Evolutionary conservation across 2,888 invertebrate species (phyloP), one percentile per base, ranked within the genome.

Genomic region (Cephus sareptanus): DNA sequence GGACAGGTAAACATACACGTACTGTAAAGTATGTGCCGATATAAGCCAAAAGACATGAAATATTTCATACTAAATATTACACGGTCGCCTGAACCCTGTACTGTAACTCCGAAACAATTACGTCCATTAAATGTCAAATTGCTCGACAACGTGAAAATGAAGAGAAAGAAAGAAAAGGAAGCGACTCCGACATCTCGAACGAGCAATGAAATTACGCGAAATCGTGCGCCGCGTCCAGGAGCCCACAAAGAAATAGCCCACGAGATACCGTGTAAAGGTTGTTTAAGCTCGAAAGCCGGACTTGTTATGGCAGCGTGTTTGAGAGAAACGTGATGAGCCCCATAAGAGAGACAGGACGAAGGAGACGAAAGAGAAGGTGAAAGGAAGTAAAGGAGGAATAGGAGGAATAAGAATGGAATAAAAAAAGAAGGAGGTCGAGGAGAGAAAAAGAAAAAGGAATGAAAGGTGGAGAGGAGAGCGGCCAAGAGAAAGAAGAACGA

Each of bases 311-410:
- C 71, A 71, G 71, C 71, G 70, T 70, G 33, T 33, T 70, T 15
- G 30, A 70, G 70, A 70, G 33, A 70, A 70, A 33, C 71, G 71
- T 71, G 71, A 71, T 34, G 71, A 71, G 34, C 71, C 56, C 56
- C 23, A 9, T 23, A 56, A 56, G 56, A 56, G 56, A 56, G 23
- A 23, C 56, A 23, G 23, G 56, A 9, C 56, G 56, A 71, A n/a
- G 15, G 71, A 33, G 71, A n/a, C 71, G 71, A 31, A 11, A 13
- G 71, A 34, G 71, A 34, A 71, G 71, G 71, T 33, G 71, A 33
- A 34, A 71, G 31, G 31, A 71, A 30, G 15, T 31, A 11, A 15
- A 71, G 71, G 9, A 71, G 31, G 71, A 31, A 71, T 34, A 56
- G 56, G 56, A 56, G 56, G 23, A 56, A 56, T 34, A 34, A 71